A percentile compares a stretch with the other conserved stretches of the same genome.
Conservation (phyloP, 2,113 vertebrate species). For the Corvus moneduloides region DNA sequence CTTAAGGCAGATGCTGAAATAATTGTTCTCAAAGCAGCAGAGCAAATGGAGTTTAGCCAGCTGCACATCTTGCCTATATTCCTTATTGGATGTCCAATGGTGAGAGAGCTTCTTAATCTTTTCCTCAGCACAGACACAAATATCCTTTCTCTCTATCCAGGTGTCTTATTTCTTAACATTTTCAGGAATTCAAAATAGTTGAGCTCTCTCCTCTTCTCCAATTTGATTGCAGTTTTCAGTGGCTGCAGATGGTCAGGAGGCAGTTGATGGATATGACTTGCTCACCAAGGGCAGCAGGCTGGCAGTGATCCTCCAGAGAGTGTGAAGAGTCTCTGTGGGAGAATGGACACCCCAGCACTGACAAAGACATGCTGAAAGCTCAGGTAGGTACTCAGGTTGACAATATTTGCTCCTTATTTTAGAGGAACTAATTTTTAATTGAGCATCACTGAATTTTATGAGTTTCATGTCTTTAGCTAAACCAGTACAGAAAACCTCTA, state of each 20-base stretch:
- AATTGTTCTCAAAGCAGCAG: not conserved
- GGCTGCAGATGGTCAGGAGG: not conserved
- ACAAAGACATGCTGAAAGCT: not conserved
- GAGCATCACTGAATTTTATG: not conserved
- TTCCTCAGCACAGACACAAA: not conserved
- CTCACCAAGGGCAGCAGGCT: not conserved
- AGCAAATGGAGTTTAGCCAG: not conserved
- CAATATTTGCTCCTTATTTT: not conserved
- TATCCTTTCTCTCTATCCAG: not conserved
- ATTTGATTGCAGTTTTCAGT: not conserved
- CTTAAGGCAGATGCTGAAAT: not conserved
- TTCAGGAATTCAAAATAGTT: not conserved
- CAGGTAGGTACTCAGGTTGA: not conserved
- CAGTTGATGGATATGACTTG: not conserved
- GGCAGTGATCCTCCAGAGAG: not conserved
- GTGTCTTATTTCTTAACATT: not conserved
- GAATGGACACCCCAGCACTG: not conserved
- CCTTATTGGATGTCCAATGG: not conserved
- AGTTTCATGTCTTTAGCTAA: not conserved
- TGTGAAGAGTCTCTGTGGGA: not conserved
- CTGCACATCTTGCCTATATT: not conserved
- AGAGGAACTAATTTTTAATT: not conserved
- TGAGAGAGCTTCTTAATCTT: not conserved
- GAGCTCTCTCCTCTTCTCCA: not conserved
- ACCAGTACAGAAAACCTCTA: not conserved